Base-by-base conservation (phyloP, 2,888 invertebrate species). In the Callinectes sapidus region DNA sequence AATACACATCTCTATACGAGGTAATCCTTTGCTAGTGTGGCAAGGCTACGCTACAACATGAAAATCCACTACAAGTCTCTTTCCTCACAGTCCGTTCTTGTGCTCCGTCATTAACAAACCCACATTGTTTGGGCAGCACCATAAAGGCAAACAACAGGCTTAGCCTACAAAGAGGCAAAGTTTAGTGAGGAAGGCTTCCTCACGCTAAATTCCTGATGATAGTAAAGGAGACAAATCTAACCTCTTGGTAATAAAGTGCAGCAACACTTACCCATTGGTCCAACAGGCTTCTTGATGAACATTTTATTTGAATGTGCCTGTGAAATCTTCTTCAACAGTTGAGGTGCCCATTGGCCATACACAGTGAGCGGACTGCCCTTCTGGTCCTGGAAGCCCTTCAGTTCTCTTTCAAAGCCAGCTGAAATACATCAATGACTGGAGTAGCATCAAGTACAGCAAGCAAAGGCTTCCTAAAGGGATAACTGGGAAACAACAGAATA, bases 231-330 rank as follows among this genome's bases (percentile, higher is more conserved):
- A 23, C 13, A 61, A 23, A 61, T 61, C 23, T 23, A 6, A 61
- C 2, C 3, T 23, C 18, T 18, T 55, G 2, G 16, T 18, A 55
- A 55, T 55, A 39, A 39, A 39, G 39, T 5, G 23, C 61, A n/a
- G 23, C 28, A 81, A 28, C 23, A 14, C 92, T 92, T 90, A 92
- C 94, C 94, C 13, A 94, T 32, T 23, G 94, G 94, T n/a, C 94
- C 94, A 77, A 94, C 89, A 13, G 94, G 94, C 54, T 94, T 94
- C 71, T 77, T 88, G 18, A 39, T 35, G 71, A 94, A 94, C 18
- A 61, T 28, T 42, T 90, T 61, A 32, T 77, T 71, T 14, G 32
- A 35, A 61, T 42, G 18, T 13, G 89, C 89, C 35, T 42, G 23
- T 32, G 92, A 91, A 87, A 94, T 93, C 35, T 92, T 91, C 16